phyloP scores from a whole-genome alignment of 2,113 vertebrate genomes.

The Arvicanthis niloticus region DNA sequence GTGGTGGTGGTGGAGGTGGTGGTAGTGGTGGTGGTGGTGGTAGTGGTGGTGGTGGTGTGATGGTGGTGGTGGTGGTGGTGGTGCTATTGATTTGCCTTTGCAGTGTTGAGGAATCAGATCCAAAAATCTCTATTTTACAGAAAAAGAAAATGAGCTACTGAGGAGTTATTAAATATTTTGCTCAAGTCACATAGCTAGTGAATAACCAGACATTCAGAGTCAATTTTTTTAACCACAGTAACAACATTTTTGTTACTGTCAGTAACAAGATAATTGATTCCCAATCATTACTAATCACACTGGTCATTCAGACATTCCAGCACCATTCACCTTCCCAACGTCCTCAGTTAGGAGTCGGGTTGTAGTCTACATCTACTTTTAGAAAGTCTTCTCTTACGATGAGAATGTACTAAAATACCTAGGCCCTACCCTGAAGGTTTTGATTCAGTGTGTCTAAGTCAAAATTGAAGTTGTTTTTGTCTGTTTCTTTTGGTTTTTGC shows the following conservation, averaged over 20 bases:
- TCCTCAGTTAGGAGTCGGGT: background rate
- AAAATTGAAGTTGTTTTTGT: constrained; percentile 1
- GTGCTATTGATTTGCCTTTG: background rate
- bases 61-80: too few relatives aligned
- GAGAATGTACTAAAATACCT: constrained; percentile 28
- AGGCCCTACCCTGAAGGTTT: background rate
- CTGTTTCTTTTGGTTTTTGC: background rate
- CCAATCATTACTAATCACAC: constrained; percentile 25
- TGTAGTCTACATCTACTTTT: background rate
- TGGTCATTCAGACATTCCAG: background rate
- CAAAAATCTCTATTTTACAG: constrained; percentile 27
- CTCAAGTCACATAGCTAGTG: background rate
- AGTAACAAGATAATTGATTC: background rate
- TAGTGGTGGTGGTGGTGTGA: background rate
- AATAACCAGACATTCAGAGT: constrained; percentile 8
- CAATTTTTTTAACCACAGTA: constrained; percentile 15
- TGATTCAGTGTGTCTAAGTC: background rate
- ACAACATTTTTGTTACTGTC: background rate
- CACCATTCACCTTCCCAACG: background rate
- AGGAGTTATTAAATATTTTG: constrained; percentile 8
- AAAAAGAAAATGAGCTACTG: constrained; percentile 24
- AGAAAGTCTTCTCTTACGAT: constrained; percentile 1
- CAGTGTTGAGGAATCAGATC: background rate
- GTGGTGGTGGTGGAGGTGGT: background rate
- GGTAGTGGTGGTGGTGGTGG: background rate